A percentile compares a stretch with the other conserved stretches of the same genome.
Evolutionary conservation across 2,888 invertebrate genomes (phyloP).

Genomic region (Deroplatys truncata): DNA sequence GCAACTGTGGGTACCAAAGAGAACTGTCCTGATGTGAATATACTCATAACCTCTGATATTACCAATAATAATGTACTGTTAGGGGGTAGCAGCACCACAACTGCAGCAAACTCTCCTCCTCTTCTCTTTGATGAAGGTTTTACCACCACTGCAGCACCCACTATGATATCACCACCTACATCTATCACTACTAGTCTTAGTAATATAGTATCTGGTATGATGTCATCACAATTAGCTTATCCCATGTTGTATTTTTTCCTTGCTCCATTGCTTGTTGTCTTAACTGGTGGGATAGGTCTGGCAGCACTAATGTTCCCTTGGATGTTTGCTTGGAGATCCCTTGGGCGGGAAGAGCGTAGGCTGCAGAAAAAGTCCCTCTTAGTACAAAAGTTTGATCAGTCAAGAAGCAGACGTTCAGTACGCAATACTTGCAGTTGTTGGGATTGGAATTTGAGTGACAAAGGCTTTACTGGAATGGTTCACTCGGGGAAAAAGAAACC

Average conservation of each 20-base stretch:
- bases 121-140: not conserved
- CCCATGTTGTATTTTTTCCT: not conserved
- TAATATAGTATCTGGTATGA: not conserved
- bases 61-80: constrained; percentile 51
- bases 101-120: not conserved
- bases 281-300: not conserved
- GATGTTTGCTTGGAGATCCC: not conserved
- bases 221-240: not conserved
- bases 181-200: not conserved
- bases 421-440: not conserved
- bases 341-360: not conserved
- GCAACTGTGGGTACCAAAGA: constrained; percentile 44
- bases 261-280: not conserved
- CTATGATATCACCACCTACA: not conserved
- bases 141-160: not conserved
- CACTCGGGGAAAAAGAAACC: not conserved
- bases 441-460: not conserved
- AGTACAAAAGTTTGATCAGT: not conserved
- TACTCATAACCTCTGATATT: constrained; percentile 65
- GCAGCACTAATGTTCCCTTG: constrained; percentile 1
- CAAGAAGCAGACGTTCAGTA: not conserved
- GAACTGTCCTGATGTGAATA: constrained; percentile 64
- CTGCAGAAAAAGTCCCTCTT: not conserved
- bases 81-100: not conserved
- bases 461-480: not conserved